A percentile compares a stretch with the other conserved stretches of the same genome.
These are phyloP conservation scores for Clytia hemisphaerica DNA, from an alignment of 30 jellyfish, hydroid and myxozoan genomes.

Conservation along the genomic window DNA sequence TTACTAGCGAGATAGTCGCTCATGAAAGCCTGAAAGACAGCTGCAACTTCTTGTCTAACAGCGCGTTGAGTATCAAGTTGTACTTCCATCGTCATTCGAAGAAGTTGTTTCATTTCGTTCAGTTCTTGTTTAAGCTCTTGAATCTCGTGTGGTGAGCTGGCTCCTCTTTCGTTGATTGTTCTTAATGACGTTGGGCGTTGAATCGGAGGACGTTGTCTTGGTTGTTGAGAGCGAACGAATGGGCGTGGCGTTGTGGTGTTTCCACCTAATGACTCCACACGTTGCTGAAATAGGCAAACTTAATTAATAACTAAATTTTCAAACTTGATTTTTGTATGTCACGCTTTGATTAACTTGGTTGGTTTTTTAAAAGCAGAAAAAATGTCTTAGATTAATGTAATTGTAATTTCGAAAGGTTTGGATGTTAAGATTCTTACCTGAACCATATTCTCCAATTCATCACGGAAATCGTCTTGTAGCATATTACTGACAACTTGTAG, in stretches of 20 bases:
- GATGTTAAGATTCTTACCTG: conserved; percentile 46
- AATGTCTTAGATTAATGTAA: background rate
- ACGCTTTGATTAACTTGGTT: too few relatives aligned
- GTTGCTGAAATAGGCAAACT: too few relatives aligned
- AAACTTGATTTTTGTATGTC: too few relatives aligned
- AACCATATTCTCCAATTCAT: conserved; percentile 58
- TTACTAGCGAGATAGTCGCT: background rate
- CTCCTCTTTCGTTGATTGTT: too few relatives aligned
- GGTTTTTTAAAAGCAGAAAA: too few relatives aligned
- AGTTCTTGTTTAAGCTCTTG: conserved; percentile 35
- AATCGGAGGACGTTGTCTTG: too few relatives aligned
- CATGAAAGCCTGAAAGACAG: conserved; percentile 68
- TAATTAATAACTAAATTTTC: too few relatives aligned
- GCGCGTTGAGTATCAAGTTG: conserved; percentile 88
- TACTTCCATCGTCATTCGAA: conserved; percentile 61
- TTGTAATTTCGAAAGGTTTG: background rate
- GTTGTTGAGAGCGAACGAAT: too few relatives aligned
- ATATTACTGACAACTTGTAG: conserved; percentile 70
- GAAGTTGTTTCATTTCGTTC: conserved; percentile 69
- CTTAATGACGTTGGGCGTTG: too few relatives aligned
- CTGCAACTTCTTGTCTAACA: conserved; percentile 81
- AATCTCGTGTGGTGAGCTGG: too few relatives aligned
- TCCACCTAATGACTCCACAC: too few relatives aligned
- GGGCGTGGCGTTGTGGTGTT: too few relatives aligned
- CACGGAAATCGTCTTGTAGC: conserved; percentile 53